Evolutionary conservation across 1,140 invertebrate species (phyloP), one percentile per base, ranked within the genome.

Genomic region (Helicoverpa armigera): DNA sequence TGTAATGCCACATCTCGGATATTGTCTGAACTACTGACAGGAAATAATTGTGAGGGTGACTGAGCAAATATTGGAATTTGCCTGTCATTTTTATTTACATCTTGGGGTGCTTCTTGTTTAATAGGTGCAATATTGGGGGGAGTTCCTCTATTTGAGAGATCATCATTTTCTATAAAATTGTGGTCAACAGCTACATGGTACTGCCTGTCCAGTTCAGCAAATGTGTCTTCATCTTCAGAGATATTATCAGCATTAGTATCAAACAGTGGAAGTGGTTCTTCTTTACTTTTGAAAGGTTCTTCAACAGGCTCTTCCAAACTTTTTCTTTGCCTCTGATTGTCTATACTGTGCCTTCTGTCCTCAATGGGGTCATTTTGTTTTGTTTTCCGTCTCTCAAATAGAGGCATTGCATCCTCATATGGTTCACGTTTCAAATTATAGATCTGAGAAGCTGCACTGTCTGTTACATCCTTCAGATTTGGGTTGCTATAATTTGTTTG

Each of bases 141-240:
- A 48, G 61, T 83, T 78, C 72, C 65, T 69, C 31, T 80, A 79
- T 54, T 29, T 43, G 82, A 82, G 63, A 85, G 80, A 54, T 90
- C 86, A 85, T 93, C 89, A 83, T 81, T 83, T 80, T 92, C 89
- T 77, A 94, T 89, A 67, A 95, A 95, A 79, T 90, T 92, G 75
- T 88, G 91, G 83, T 95, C 94, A 61, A 95, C 94, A 67, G 87
- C 90, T 58, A 95, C 92, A 91, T 95, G 94, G 85, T 95, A 95
- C 61, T 95, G 94, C 18, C 90, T 91, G 82, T 94, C 94, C 48
- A 95, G 82, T 79, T 94, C 93, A 65, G 90, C 93, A 89, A 95
- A 95, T 43, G 94, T 89, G 82, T 94, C 91, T 74, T 95, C 92
- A 35, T 94, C 92, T 43, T 94, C 94, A 54, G 88, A 89, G 11